Base-by-base conservation (phyloP, 1,140 invertebrate species). In the Prorops nasuta region DNA sequence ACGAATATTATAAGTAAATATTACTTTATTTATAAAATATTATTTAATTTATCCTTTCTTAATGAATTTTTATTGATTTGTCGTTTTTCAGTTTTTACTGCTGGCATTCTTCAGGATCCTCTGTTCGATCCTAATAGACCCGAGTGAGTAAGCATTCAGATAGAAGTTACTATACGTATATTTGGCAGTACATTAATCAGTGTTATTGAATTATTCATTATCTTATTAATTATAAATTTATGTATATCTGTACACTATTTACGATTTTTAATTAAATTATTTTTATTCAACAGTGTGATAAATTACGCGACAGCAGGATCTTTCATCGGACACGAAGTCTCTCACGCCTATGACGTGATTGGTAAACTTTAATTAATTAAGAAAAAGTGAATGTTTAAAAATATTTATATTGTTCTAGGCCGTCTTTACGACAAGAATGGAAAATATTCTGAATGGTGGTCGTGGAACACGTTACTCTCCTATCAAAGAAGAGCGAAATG, bases 281-380 rank as follows among this genome's bases (percentile, higher is more conserved):
- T 10, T 6, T 28, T 28, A 6, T 28, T 6, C 4, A 35, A 3
- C 20, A 64, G 55, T 21, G 43, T 44, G n/a, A 41, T 73, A n/a
- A 76, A 78, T 39, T 81, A 77, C 66, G 79, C 75, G 8, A 63
- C 69, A 0, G 54, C 76, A 40, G 78, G 77, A 7, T 63, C 62
- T 44, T 64, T 76, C 2, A 52, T 76, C 17, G 76, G 76, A 0
- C 77, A 79, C 60, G 76, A 79, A 56, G 48, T 78, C 16, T 69
- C 72, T 12, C 77, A 79, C 57, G 77, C 71, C 3, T 78, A 76
- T 66, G 76, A 78, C 49, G 66, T 71, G 35, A 49, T 21, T 38
- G 71, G 72, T 70, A 16, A 50, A 28, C 4, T 28, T 28, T 28
- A 10, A 6, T 28, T 6, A 28, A 28, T 28, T 28, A 10, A 28